phyloP scores from a whole-genome alignment of 2,113 vertebrate species.

The Nanorana parkeri region DNA sequence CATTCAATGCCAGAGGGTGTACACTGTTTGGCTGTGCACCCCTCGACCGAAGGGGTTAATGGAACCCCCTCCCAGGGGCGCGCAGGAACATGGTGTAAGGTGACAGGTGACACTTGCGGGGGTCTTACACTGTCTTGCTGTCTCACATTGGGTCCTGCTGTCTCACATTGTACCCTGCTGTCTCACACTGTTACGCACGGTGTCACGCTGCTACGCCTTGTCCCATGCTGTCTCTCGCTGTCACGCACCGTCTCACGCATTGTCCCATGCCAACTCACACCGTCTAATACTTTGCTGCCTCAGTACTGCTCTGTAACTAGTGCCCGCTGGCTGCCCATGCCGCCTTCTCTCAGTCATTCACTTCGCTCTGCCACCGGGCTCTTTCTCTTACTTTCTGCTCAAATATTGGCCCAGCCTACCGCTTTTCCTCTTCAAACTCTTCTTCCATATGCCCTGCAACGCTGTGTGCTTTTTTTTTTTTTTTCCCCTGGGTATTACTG shows the following conservation, averaged over 20 bases:
- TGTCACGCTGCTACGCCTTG: slow-evolving; percentile 20
- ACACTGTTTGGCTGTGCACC: neutral
- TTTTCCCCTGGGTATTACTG: too few relatives aligned
- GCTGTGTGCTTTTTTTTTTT: too few relatives aligned
- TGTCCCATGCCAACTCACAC: slow-evolving; percentile 27
- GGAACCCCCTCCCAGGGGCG: slow-evolving; percentile 9
- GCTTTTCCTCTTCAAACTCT: too few relatives aligned
- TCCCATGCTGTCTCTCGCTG: slow-evolving; percentile 30
- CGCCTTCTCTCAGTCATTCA: too few relatives aligned
- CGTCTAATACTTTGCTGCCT: too few relatives aligned
- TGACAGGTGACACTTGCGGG: slow-evolving; percentile 53
- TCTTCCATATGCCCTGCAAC: too few relatives aligned
- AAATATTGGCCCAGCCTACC: too few relatives aligned
- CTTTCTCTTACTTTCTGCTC: too few relatives aligned
- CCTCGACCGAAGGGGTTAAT: slow-evolving; percentile 19
- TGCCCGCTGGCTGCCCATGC: too few relatives aligned
- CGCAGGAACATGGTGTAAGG: slow-evolving; percentile 43
- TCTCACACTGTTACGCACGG: slow-evolving; percentile 35
- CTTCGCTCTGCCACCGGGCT: too few relatives aligned
- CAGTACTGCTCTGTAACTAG: too few relatives aligned
- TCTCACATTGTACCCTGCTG: slow-evolving; percentile 47
- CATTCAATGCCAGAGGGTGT: slow-evolving; percentile 36
- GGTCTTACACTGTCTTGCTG: slow-evolving; percentile 15
- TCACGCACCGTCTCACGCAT: slow-evolving; percentile 5
- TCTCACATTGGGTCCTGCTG: slow-evolving; percentile 38